Conservation (phyloP, 2,888 invertebrate species). For the Erynnis tages region DNA sequence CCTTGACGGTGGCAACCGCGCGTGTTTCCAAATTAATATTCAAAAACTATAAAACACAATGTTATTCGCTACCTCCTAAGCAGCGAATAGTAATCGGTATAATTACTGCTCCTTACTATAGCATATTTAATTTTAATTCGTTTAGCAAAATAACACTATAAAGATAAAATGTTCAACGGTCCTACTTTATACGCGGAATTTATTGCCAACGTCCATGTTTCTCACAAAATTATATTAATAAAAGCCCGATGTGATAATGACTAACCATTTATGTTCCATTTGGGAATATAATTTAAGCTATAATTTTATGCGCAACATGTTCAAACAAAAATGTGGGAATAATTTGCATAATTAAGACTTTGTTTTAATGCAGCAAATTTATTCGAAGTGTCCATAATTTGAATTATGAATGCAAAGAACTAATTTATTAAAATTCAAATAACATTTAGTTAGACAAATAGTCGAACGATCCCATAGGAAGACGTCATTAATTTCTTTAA, state of each 20-base stretch:
- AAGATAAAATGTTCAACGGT: constrained; percentile 9
- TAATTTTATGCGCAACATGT: constrained; percentile 25
- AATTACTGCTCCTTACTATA: not conserved
- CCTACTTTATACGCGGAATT: constrained; percentile 10
- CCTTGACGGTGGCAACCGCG: too few species aligned
- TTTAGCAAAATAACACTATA: constrained; percentile 1
- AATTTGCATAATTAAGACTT: constrained; percentile 25
- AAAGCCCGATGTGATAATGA: constrained; percentile 18
- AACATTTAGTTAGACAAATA: constrained; percentile 6
- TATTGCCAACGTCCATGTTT: constrained; percentile 10
- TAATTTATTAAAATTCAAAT: constrained; percentile 25
- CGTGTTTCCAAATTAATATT: too few species aligned
- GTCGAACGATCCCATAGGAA: not conserved
- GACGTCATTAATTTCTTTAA: not conserved
- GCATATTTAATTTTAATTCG: not conserved
- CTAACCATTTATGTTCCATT: constrained; percentile 23
- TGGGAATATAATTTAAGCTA: constrained; percentile 20
- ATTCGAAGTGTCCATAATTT: constrained; percentile 15
- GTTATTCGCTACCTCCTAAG: too few species aligned
- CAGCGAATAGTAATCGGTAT: not conserved
- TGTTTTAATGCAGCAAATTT: constrained; percentile 20
- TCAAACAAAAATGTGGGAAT: constrained; percentile 20
- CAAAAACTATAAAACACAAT: too few species aligned
- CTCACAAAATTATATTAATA: constrained; percentile 20
- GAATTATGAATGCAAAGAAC: constrained; percentile 8